phyloP scores from a whole-genome alignment of 1,140 invertebrate genomes.

The Zaprionus inermis region DNA sequence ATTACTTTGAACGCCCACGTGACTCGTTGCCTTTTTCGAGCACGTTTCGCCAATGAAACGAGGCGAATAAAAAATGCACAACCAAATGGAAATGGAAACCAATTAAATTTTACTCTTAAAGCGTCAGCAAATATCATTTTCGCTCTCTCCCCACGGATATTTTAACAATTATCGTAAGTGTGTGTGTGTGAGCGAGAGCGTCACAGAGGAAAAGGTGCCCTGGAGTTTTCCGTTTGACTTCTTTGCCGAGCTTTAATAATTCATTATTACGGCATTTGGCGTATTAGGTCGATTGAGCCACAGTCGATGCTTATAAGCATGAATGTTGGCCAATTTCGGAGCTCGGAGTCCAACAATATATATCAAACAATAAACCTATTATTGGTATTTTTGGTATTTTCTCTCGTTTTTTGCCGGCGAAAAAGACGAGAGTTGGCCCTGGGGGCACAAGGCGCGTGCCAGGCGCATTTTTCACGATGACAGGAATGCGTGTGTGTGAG shows the following conservation, averaged over 20 bases:
- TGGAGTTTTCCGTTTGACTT: neutral
- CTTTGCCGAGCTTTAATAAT: constrained; percentile 60
- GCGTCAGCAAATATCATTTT: constrained; percentile 26
- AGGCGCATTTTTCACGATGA: constrained; percentile 32
- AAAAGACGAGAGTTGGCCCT: constrained; percentile 24
- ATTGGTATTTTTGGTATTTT: constrained; percentile 29
- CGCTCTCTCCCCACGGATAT: constrained; percentile 6
- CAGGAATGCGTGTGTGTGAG: constrained; percentile 11
- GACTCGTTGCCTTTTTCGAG: constrained; percentile 31
- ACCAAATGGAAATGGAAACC: constrained; percentile 30
- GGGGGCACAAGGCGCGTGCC: constrained; percentile 56
- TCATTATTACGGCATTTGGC: constrained; percentile 50
- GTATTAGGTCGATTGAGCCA: constrained; percentile 43
- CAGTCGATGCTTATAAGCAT: constrained; percentile 9
- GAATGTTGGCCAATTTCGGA: constrained; percentile 23
- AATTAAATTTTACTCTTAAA: constrained; percentile 44
- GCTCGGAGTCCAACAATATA: constrained; percentile 48
- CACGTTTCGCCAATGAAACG: constrained; percentile 47
- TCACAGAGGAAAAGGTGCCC: neutral
- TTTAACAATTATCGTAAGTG: constrained; percentile 64
- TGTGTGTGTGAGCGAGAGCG: neutral
- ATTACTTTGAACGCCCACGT: constrained; percentile 58
- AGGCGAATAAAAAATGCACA: constrained; percentile 15
- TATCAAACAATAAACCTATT: constrained; percentile 78
- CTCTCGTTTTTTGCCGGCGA: neutral